Evolutionary conservation across 2,113 vertebrate genomes (phyloP).

Genomic region (Chamaea fasciata): DNA sequence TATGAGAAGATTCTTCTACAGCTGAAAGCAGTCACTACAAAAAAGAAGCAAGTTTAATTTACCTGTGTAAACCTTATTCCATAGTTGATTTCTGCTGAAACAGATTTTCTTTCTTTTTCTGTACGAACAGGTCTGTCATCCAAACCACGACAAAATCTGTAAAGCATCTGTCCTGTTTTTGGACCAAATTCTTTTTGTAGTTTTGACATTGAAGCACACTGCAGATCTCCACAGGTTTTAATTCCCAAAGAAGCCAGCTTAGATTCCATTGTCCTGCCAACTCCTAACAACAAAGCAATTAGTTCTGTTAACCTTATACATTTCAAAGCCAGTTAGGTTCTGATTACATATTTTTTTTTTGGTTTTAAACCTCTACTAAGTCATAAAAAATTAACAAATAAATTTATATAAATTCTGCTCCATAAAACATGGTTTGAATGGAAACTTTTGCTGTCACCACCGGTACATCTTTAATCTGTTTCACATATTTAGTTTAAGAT

Average conservation of each 20-base stretch:
- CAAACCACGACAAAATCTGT: constrained; percentile 92
- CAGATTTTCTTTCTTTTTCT: constrained; percentile 93
- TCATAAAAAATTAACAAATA: neutral
- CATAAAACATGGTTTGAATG: neutral
- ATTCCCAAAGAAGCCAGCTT: constrained; percentile 87
- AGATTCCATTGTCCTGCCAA: constrained; percentile 89
- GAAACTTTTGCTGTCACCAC: neutral
- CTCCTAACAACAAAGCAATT: constrained; percentile 75
- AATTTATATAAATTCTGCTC: neutral
- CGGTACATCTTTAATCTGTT: neutral
- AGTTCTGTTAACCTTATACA: neutral
- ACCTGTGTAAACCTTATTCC: constrained; percentile 95
- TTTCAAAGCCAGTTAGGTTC: neutral
- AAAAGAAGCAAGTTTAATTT: neutral
- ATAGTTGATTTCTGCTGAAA: constrained; percentile 98
- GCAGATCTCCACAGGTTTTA: constrained; percentile 91
- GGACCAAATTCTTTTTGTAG: constrained; percentile 96
- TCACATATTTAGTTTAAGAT: neutral
- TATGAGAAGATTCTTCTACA: neutral
- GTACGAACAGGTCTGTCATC: constrained; percentile 92
- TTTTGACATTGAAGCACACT: constrained; percentile 86
- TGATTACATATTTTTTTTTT: neutral
- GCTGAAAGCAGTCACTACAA: neutral
- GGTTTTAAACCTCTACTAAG: neutral
- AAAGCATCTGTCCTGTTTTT: constrained; percentile 92